Conservation (phyloP, 2,797 vertebrate genomes). For the Amblyraja radiata region DNA sequence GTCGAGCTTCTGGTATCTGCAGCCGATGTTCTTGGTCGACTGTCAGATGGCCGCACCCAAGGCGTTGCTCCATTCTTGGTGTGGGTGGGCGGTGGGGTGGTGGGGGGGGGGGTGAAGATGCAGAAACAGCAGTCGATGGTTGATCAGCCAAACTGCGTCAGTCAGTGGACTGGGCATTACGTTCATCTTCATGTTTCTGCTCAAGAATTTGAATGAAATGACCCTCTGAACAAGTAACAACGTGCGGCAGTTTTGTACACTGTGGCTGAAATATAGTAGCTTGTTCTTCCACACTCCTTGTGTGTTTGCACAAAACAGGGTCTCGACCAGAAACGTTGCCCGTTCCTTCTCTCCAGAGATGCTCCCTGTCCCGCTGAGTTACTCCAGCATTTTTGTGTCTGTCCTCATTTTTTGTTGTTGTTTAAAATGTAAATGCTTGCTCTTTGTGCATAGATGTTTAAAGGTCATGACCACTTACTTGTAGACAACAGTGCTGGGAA, state of each 20-base stretch:
- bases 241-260: background rate
- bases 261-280: background rate
- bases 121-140: background rate
- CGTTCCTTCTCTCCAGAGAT: no score
- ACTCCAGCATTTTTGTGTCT: no score
- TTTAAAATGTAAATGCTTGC: no score
- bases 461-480: no score
- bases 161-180: background rate
- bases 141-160: background rate
- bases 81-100: background rate
- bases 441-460: no score
- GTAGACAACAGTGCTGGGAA: no score
- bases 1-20: background rate
- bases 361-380: no score
- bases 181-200: background rate
- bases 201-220: conserved; percentile 1
- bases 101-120: background rate
- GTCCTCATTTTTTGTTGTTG: no score
- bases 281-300: no score
- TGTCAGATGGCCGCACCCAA: background rate
- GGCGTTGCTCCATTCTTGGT: background rate
- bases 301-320: background rate
- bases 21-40: background rate
- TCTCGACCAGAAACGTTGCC: no score
- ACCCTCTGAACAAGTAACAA: background rate